Evolutionary conservation across 2,797 vertebrate genomes (phyloP), one percentile per base, ranked within the genome.

Genomic region (Ctenosaura bakeri): DNA sequence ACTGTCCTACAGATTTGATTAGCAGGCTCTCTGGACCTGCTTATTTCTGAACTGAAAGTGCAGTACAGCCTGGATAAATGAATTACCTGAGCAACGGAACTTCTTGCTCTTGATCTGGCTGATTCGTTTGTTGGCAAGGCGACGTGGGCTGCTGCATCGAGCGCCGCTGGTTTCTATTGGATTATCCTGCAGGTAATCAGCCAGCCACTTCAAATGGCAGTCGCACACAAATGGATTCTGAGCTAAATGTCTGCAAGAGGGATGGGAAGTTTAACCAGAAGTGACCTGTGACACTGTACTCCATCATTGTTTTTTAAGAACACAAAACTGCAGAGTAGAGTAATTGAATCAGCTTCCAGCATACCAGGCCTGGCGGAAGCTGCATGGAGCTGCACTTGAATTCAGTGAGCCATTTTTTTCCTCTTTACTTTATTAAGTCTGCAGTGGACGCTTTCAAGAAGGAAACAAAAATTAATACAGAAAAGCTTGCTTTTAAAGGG

Each of bases 201-300:
- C 99, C 97, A 99, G 96, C 99, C 99, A 99, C 98, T 98, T 99
- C 97, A 99, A 98, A 97, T 99, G 99, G 96, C 99, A 99, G 98
- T 99, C 99, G 85, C 99, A 99, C 98, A 99, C 98, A 95, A 99
- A 99, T n/a, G 99, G 99, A 96, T 99, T 99, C 97, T 99, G 99
- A 95, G 99, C 99, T 96, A 99, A 97, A 97, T 99, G 99, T 94
- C 99, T 99, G 97, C 0, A 84, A 91, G 96, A 97, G 92, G 96
- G 96, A 97, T 22, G 93, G 92, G 35, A 91, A 88, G 92, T 92
- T 96, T 95, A 95, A 95, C 97, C 94, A 91, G 92, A 92, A 94
- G 86, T 92, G 96, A 95, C 95, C 96, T 42, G 24, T 26, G 91
- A 92, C 87, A 95, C 94, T 66, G 26, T 5, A 16, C 90, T 95